Evolutionary conservation across 1,140 invertebrate species (phyloP).

Genomic region (Aphelenchoides besseyi): DNA sequence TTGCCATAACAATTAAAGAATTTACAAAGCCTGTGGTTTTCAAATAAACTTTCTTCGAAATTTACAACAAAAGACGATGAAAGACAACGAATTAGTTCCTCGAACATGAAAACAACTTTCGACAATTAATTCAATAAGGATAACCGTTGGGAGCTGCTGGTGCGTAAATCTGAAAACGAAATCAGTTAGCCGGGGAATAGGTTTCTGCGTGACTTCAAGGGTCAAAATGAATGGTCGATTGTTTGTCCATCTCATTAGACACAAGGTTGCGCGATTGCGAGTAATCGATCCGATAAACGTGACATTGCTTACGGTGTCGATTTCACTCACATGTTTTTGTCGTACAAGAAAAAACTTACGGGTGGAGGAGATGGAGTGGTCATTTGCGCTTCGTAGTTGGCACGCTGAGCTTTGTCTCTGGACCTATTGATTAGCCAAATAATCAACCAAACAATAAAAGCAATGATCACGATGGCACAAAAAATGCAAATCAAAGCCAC

Average conservation of each 20-base stretch:
- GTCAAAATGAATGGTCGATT: not conserved
- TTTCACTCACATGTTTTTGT: not conserved
- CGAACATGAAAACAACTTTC: too few species aligned
- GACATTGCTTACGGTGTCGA: too few species aligned
- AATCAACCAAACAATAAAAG: conserved; percentile 29
- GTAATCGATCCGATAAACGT: too few species aligned
- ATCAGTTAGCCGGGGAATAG: not conserved
- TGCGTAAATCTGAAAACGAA: not conserved
- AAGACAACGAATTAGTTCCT: too few species aligned
- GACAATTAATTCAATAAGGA: conserved; percentile 6
- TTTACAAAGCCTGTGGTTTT: too few species aligned
- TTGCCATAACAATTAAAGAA: too few species aligned
- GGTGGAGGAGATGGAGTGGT: not conserved
- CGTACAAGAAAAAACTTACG: not conserved
- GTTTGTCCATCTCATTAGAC: too few species aligned
- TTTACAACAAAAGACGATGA: too few species aligned
- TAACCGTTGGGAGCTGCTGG: not conserved
- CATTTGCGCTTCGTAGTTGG: conserved; percentile 15
- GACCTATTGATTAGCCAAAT: conserved; percentile 31
- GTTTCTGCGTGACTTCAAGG: not conserved
- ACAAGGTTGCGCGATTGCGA: too few species aligned
- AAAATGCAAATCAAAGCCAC: conserved; percentile 36
- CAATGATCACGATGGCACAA: conserved; percentile 22
- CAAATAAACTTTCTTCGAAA: too few species aligned
- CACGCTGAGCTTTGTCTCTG: conserved; percentile 29